Conservation (phyloP, 2,113 vertebrate genomes). For the Lota lota region DNA sequence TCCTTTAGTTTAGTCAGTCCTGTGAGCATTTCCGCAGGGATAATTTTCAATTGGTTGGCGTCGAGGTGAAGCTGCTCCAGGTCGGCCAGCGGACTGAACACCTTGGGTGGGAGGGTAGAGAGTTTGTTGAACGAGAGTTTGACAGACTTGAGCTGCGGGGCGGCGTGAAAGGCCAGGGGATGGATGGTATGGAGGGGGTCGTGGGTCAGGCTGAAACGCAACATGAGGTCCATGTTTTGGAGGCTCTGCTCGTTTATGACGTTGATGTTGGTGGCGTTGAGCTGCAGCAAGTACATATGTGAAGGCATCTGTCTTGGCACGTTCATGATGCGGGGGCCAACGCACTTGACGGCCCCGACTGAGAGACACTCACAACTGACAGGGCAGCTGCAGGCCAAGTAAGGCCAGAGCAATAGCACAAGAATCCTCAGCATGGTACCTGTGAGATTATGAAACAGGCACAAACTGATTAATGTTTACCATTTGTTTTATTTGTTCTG, state of each 20-base stretch:
- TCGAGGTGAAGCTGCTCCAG: conserved; percentile 77
- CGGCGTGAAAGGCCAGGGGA: conserved; percentile 72
- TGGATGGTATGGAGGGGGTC: conserved; percentile 74
- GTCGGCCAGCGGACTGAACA: conserved; percentile 66
- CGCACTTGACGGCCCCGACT: conserved; percentile 36
- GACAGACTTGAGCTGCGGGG: conserved; percentile 73
- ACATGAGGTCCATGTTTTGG: conserved; percentile 59
- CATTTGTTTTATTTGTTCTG: neutral
- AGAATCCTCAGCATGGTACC: conserved; percentile 40
- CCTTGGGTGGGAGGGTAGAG: conserved; percentile 59
- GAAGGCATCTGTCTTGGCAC: conserved; percentile 47
- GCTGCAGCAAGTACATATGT: conserved; percentile 39
- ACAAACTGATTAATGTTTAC: neutral
- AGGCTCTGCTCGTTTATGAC: conserved; percentile 71
- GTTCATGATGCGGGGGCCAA: conserved; percentile 43
- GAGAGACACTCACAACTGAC: conserved; percentile 31
- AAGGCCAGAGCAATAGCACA: conserved; percentile 33
- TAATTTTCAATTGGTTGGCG: conserved; percentile 66
- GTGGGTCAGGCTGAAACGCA: conserved; percentile 70
- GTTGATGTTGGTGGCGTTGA: conserved; percentile 52
- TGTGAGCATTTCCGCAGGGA: conserved; percentile 68
- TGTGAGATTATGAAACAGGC: conserved; percentile 17
- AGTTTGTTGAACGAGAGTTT: conserved; percentile 75
- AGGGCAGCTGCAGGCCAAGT: conserved; percentile 48
- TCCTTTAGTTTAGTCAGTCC: conserved; percentile 62